phyloP scores from a whole-genome alignment of 1,140 invertebrate genomes.

The Pissodes strobi region DNA sequence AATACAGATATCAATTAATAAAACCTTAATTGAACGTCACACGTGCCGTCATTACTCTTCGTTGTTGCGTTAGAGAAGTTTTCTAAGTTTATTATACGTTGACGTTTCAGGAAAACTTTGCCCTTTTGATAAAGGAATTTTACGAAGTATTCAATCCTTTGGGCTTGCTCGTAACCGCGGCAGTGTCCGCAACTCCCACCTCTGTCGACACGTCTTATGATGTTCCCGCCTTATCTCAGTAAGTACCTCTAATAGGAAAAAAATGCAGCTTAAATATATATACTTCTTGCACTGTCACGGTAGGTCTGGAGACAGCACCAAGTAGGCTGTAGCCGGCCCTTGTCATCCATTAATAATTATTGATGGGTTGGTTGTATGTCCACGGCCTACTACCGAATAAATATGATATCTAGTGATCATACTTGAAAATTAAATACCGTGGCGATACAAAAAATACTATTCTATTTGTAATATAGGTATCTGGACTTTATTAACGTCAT shows the following conservation, averaged over 20 bases:
- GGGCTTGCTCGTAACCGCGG: constrained; percentile 42
- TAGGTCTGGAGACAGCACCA: no score
- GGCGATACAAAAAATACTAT: background rate
- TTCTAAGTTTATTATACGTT: no score
- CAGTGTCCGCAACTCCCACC: constrained; percentile 39
- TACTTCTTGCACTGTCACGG: no score
- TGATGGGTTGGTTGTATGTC: background rate
- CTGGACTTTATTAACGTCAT: constrained; percentile 72
- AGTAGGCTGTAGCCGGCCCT: no score
- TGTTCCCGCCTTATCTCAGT: constrained; percentile 88
- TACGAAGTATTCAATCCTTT: constrained; percentile 39
- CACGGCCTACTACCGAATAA: background rate
- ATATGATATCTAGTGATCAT: background rate
- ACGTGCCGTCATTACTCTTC: no score
- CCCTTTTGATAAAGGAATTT: constrained; percentile 42
- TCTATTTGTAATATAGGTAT: constrained; percentile 42
- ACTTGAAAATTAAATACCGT: no score
- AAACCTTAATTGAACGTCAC: no score
- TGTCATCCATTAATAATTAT: no score
- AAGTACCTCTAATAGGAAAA: no score
- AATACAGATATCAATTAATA: no score
- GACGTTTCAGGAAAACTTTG: constrained; percentile 47
- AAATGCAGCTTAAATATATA: no score
- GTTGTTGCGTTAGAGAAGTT: no score
- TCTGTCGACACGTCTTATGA: constrained; percentile 79